Evolutionary conservation across 2,797 vertebrate genomes (phyloP).

Genomic region (Neoniphon sammara): DNA sequence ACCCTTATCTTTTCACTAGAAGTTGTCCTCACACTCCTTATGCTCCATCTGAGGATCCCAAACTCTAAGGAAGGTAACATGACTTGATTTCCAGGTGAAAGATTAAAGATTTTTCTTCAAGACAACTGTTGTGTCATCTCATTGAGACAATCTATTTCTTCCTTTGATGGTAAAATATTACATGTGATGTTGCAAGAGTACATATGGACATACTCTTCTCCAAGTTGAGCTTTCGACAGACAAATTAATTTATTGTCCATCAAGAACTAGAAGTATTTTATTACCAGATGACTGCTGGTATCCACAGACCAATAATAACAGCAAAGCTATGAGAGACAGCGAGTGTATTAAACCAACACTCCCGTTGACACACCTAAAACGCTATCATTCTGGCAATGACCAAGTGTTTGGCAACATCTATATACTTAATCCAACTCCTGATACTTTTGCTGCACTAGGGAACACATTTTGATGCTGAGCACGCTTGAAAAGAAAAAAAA

Average conservation of each 20-base stretch:
- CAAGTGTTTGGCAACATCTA: neutral
- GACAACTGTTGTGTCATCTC: neutral
- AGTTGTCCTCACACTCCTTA: neutral
- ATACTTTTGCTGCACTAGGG: neutral
- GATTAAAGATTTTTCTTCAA: neutral
- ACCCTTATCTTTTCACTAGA: neutral
- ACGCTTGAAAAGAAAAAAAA: neutral
- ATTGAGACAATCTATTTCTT: neutral
- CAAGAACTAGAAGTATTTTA: neutral
- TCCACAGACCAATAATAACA: neutral
- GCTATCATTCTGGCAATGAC: neutral
- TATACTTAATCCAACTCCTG: neutral
- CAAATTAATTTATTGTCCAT: conserved; percentile 10
- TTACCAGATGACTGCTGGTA: conserved; percentile 1
- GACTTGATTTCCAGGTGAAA: conserved; percentile 4
- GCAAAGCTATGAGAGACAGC: neutral
- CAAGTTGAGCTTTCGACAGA: neutral
- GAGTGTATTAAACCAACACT: neutral
- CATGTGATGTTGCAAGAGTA: no score
- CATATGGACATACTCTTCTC: neutral
- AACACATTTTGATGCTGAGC: neutral
- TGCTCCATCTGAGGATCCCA: neutral
- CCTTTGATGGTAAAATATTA: neutral
- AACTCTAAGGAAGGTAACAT: neutral
- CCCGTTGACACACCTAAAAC: neutral